Evolutionary conservation across 2,797 vertebrate species (phyloP).

Genomic region (Myotis findleyi): DNA sequence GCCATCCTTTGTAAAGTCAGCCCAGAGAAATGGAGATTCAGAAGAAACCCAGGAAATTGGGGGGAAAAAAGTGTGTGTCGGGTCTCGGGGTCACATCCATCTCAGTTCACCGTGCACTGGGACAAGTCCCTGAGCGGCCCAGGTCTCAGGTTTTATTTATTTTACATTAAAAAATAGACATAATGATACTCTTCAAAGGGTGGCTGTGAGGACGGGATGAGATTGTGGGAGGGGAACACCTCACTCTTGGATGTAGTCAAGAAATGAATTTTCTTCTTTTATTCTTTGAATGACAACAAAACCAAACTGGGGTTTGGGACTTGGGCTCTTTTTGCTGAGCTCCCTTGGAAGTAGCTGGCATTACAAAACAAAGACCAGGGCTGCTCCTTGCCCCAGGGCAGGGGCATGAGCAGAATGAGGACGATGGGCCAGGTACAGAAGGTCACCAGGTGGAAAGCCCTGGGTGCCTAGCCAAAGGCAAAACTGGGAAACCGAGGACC

Average conservation of each 20-base stretch:
- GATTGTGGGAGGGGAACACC: background rate
- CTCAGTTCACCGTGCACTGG: rapidly evolving
- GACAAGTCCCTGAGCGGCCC: too few relatives aligned
- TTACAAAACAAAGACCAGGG: background rate
- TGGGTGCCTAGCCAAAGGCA: background rate
- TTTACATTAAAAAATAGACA: background rate
- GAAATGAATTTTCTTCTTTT: background rate
- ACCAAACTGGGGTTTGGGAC: background rate
- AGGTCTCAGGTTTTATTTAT: background rate
- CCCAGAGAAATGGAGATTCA: background rate
- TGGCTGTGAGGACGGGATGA: background rate
- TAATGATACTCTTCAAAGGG: background rate
- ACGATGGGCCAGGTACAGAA: background rate
- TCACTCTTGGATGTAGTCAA: background rate
- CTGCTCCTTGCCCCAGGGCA: background rate
- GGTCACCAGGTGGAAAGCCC: background rate
- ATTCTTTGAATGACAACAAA: background rate
- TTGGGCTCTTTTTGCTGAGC: background rate
- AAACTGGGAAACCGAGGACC: background rate
- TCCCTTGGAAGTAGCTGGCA: background rate
- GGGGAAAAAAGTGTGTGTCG: too few relatives aligned
- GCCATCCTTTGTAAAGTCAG: background rate
- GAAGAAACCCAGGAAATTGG: background rate
- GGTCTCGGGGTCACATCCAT: background rate
- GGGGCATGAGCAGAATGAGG: background rate